Percentiles rank a stretch among this genome's conserved stretches.
These are phyloP conservation scores for Atlantisia rogersi DNA, from an alignment of 2,113 vertebrate genomes.

Conservation along the genomic window DNA sequence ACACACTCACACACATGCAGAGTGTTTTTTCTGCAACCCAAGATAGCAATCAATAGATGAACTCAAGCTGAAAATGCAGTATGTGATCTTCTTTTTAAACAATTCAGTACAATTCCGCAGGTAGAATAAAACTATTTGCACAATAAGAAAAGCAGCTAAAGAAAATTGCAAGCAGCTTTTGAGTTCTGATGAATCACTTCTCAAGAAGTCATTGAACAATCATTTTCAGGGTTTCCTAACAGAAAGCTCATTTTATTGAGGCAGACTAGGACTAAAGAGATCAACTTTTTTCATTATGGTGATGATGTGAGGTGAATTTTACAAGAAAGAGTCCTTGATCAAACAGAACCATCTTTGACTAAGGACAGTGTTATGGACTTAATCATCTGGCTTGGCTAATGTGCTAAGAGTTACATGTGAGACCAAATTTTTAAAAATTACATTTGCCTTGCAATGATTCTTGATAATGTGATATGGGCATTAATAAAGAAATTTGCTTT, in stretches of 20 bases:
- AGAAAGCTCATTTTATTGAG: not conserved
- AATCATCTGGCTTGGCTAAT: not conserved
- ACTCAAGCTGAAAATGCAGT: conserved; percentile 19
- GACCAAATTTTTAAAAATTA: not conserved
- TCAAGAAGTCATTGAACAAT: not conserved
- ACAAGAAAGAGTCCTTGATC: not conserved
- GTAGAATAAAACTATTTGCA: not conserved
- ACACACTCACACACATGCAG: not conserved
- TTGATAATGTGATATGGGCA: not conserved
- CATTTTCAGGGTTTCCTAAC: not conserved
- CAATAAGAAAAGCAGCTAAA: not conserved
- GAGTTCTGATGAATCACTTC: conserved; percentile 3
- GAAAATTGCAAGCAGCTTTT: not conserved
- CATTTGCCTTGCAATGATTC: not conserved
- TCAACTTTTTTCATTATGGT: not conserved
- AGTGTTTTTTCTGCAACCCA: not conserved
- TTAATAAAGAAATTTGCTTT: not conserved
- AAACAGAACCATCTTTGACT: not conserved
- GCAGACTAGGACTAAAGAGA: not conserved
- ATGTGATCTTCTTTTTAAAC: not conserved
- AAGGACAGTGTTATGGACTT: not conserved
- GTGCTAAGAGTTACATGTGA: not conserved
- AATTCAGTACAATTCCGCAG: not conserved
- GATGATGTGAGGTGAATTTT: conserved; percentile 6
- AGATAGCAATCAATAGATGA: not conserved